Evolutionary conservation across 2,797 vertebrate genomes (phyloP).

Genomic region (Onychomys arenicola): DNA sequence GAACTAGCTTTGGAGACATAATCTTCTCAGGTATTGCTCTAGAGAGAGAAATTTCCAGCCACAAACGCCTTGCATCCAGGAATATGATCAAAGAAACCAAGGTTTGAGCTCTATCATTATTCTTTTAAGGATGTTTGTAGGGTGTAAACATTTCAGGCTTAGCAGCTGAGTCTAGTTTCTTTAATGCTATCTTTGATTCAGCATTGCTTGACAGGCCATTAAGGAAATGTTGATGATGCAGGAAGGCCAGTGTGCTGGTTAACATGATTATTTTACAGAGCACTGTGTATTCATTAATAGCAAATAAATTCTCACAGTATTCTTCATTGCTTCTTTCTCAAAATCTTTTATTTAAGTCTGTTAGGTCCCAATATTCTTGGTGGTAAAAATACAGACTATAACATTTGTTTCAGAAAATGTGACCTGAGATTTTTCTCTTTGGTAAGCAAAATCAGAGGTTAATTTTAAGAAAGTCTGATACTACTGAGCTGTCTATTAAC

Average conservation of each 20-base stretch:
- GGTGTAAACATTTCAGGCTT: conserved; percentile 66
- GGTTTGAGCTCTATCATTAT: conserved; percentile 55
- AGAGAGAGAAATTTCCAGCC: conserved; percentile 59
- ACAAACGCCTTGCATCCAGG: conserved; percentile 56
- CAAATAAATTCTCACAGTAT: conserved; percentile 77
- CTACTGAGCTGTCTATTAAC: background rate
- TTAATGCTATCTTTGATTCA: conserved; percentile 76
- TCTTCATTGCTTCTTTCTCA: conserved; percentile 34
- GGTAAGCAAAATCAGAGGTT: background rate
- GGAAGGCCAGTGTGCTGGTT: conserved; percentile 83
- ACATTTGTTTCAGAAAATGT: conserved; percentile 32
- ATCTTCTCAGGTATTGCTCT: conserved; percentile 70
- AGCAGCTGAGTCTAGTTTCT: conserved; percentile 78
- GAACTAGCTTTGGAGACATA: conserved; percentile 83
- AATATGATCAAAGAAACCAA: conserved; percentile 31
- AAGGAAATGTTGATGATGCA: conserved; percentile 83
- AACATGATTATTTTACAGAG: conserved; percentile 86
- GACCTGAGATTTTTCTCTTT: background rate
- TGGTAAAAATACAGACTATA: conserved; percentile 20
- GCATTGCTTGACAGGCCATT: conserved; percentile 83
- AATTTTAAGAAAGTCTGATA: conserved; percentile 22
- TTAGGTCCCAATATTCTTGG: background rate
- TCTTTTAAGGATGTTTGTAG: conserved; percentile 49
- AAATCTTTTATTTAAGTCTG: conserved; percentile 39
- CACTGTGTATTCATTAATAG: conserved; percentile 84